Percentiles rank a stretch among this genome's conserved stretches.
phyloP scores from a whole-genome alignment of 2,113 vertebrate genomes.

The Corydoras sp. region DNA sequence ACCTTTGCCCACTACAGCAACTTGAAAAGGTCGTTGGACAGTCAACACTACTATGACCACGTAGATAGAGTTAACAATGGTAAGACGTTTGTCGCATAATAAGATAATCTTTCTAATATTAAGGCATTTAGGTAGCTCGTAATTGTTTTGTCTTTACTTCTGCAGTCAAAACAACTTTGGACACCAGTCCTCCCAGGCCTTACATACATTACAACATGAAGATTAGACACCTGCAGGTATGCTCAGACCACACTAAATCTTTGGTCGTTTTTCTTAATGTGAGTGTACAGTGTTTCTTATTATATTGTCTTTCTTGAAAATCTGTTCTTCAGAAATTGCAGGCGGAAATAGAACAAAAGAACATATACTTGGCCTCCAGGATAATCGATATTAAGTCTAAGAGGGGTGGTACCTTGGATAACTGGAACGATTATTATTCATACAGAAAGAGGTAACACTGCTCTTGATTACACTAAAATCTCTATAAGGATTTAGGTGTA shows the following conservation, averaged over 20 bases:
- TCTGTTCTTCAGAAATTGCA: conserved; percentile 30
- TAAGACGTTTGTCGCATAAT: not conserved
- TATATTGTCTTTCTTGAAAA: too few relatives aligned
- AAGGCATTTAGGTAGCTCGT: too few relatives aligned
- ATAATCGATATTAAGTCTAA: conserved; percentile 28
- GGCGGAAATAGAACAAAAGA: conserved; percentile 32
- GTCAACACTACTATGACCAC: conserved; percentile 22
- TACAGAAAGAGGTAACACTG: conserved; percentile 17
- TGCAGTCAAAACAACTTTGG: not conserved
- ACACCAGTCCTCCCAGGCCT: conserved; percentile 28
- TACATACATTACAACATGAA: conserved; percentile 23
- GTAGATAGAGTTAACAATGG: conserved; percentile 30
- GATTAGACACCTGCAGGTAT: conserved; percentile 23
- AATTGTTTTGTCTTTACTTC: not conserved
- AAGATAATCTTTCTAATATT: too few relatives aligned
- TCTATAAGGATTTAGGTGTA: too few relatives aligned
- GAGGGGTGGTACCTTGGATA: conserved; percentile 12
- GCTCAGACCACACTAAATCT: too few relatives aligned
- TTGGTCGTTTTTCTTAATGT: too few relatives aligned
- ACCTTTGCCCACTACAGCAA: conserved; percentile 18
- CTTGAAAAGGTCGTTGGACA: conserved; percentile 23
- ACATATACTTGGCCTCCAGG: conserved; percentile 23
- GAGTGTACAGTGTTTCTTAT: not conserved
- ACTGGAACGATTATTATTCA: conserved; percentile 32
- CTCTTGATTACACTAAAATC: too few relatives aligned